Conservation (phyloP, 1,140 invertebrate genomes). For the Drosophila eugracilis region DNA sequence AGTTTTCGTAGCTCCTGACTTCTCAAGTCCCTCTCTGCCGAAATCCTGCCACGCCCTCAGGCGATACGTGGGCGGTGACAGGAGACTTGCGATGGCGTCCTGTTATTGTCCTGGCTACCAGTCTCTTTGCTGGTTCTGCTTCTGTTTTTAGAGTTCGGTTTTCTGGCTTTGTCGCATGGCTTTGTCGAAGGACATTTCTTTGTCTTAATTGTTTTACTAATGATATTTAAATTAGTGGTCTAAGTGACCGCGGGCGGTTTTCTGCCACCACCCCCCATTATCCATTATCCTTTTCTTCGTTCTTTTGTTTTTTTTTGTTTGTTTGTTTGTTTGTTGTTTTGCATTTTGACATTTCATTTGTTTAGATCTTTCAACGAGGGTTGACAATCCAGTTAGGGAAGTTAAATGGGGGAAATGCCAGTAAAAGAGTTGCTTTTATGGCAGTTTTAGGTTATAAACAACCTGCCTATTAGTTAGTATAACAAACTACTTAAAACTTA, state of each 20-base stretch:
- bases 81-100: constrained; percentile 27
- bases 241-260: constrained; percentile 65
- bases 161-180: constrained; percentile 25
- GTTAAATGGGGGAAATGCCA: neutral
- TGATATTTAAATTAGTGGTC: constrained; percentile 81
- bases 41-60: constrained; percentile 8
- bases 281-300: constrained; percentile 17
- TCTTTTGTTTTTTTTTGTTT: constrained; percentile 38
- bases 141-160: neutral
- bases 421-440: neutral
- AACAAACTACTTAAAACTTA: neutral
- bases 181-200: constrained; percentile 38
- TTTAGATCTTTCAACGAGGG: constrained; percentile 22
- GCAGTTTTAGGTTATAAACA: neutral
- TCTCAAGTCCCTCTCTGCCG: neutral
- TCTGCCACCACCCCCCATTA: neutral
- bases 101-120: constrained; percentile 38
- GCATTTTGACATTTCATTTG: constrained; percentile 44
- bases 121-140: constrained; percentile 12
- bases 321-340: constrained; percentile 34
- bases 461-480: too few species aligned
- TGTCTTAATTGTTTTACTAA: constrained; percentile 77
- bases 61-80: constrained; percentile 60
- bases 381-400: constrained; percentile 4
- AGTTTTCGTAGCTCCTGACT: constrained; percentile 4